Base-by-base conservation (phyloP, 2,888 invertebrate genomes). In the Sesia bembeciformis region DNA sequence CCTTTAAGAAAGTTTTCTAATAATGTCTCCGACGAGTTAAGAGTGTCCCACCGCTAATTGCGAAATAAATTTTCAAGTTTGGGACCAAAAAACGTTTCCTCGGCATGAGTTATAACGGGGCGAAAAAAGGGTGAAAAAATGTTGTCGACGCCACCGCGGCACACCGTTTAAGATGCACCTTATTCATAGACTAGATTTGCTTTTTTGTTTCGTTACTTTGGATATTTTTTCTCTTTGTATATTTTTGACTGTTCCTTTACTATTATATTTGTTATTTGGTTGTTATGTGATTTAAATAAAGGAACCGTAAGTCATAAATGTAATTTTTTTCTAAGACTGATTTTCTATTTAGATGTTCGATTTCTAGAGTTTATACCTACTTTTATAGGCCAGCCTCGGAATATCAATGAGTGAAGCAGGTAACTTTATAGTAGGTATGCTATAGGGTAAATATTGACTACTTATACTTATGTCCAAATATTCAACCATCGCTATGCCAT, bases 31-130 rank as follows among this genome's bases (percentile, higher is more conserved):
- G 68, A 72, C 68, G 68, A 73, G 77, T 81, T 78, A 77, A 81
- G 76, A 79, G 68, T 66, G 78, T 75, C 74, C 66, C 72, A 68
- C 77, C 84, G 79, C 85, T 88, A 89, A 89, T 89, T 89, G 79
- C 87, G 76, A 85, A 80, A 89, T 89, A 88, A 89, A 89, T 89
- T 86, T 81, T 67, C 84, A 81, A 82, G 81, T 86, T 86, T 79
- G 67, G 70, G 5, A 40, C 75, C 79, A 78, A 83, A 89, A 88
- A 89, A 84, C 81, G 74, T 62, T 70, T 68, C 66, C 69, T 57
- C 57, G 69, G 63, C 61, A 64, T 85, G 83, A 87, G 78, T 83
- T 85, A 88, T 78, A 69, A 68, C 73, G 72, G 68, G 62, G 63
- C 60, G 77, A 80, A 76, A 81, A 81, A 76, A 72, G 66, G 70